These are phyloP conservation scores for Dunckerocampus dactyliophorus DNA, from an alignment of 2,113 vertebrate species.

Conservation along the genomic window DNA sequence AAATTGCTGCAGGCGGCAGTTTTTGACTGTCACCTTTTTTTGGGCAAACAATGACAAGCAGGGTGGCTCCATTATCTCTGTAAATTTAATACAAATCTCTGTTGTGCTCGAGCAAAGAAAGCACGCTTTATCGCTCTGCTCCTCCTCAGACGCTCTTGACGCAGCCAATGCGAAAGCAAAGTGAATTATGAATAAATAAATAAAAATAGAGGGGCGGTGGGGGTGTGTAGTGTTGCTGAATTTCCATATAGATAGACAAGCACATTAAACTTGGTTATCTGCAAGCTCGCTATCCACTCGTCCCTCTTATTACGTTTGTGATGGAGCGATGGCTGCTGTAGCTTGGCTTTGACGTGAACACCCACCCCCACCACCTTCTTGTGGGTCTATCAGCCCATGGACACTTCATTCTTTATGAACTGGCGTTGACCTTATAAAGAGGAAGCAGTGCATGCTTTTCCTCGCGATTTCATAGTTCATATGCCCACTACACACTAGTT, in stretches of 20 bases:
- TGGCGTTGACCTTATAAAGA: constrained; percentile 50
- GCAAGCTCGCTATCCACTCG: constrained; percentile 51
- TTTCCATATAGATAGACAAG: constrained; percentile 79
- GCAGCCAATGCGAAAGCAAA: constrained; percentile 52
- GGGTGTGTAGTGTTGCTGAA: constrained; percentile 27
- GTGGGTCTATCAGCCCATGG: constrained; percentile 38
- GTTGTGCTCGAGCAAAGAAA: constrained; percentile 50
- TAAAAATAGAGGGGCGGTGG: constrained; percentile 19
- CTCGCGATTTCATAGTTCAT: constrained; percentile 1
- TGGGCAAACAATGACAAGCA: constrained; percentile 19
- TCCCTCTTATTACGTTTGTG: constrained; percentile 64
- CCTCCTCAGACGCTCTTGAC: constrained; percentile 39
- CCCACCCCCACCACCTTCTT: constrained; percentile 3
- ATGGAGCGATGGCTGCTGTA: constrained; percentile 63
- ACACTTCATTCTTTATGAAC: constrained; percentile 62
- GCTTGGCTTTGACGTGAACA: constrained; percentile 50
- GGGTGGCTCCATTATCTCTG: constrained; percentile 45
- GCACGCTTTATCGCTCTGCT: constrained; percentile 58
- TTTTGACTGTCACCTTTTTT: constrained; percentile 38
- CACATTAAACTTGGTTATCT: constrained; percentile 71
- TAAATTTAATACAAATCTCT: constrained; percentile 66
- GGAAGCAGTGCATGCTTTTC: constrained; percentile 32
- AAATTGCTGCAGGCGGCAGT: constrained; percentile 51
- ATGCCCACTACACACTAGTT: background rate
- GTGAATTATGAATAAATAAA: constrained; percentile 49